A percentile compares a stretch with the other conserved stretches of the same genome.
phyloP scores from a whole-genome alignment of 2,888 invertebrate species.

The Leistus spinibarbis region DNA sequence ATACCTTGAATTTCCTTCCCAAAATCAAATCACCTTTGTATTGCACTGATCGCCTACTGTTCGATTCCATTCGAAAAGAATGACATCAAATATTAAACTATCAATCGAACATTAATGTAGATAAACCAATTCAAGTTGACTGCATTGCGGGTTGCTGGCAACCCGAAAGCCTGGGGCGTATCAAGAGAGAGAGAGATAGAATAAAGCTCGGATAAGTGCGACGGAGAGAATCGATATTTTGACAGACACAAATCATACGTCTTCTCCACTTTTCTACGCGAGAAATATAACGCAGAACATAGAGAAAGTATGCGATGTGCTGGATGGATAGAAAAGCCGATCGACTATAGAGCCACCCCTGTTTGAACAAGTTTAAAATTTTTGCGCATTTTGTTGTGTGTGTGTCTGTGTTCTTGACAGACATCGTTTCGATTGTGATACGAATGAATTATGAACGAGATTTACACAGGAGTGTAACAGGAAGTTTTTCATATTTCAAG shows the following conservation, averaged over 20 bases:
- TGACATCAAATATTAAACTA: slow-evolving; percentile 13
- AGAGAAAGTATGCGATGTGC: not conserved
- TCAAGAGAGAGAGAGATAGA: not conserved
- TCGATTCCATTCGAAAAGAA: slow-evolving; percentile 12
- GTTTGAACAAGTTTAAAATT: not conserved
- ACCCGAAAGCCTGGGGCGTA: not conserved
- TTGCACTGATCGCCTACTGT: not conserved
- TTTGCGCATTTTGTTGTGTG: not conserved
- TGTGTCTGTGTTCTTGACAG: not conserved
- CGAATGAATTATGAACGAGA: no score
- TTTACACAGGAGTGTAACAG: no score
- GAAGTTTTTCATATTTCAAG: no score
- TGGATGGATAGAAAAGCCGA: not conserved
- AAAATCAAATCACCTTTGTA: not conserved
- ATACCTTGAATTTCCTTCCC: no score
- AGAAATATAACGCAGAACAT: not conserved
- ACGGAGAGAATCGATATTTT: not conserved
- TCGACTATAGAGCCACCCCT: not conserved
- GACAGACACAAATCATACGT: not conserved
- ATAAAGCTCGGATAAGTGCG: not conserved
- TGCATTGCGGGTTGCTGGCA: not conserved
- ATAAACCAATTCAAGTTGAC: not conserved
- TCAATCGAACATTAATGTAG: slow-evolving; percentile 12
- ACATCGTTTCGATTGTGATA: not conserved
- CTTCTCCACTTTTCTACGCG: not conserved